phyloP scores from a whole-genome alignment of 2,888 invertebrate species.

The Ellobium chinense region DNA sequence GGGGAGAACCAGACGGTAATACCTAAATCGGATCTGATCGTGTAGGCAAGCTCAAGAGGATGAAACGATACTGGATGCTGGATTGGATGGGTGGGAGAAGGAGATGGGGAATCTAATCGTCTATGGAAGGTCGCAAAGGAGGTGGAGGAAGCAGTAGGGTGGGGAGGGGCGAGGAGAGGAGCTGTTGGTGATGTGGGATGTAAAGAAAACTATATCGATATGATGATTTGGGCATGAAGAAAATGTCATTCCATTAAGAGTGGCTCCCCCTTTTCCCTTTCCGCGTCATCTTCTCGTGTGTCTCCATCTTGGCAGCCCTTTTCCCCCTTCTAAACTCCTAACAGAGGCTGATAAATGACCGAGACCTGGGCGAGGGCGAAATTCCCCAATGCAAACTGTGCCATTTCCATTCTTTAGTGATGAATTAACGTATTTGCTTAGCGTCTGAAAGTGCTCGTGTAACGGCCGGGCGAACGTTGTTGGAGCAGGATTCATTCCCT shows the following conservation, averaged over 20 bases:
- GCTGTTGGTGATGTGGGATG: background rate
- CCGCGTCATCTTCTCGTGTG: background rate
- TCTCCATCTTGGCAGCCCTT: background rate
- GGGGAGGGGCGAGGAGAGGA: background rate
- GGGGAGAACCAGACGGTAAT: no score
- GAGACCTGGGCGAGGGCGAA: background rate
- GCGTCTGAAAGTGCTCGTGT: conserved; percentile 25
- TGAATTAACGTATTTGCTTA: conserved; percentile 42
- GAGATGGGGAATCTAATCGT: no score
- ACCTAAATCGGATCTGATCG: no score
- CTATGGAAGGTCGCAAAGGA: background rate
- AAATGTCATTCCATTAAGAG: conserved; percentile 25
- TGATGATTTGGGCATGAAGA: conserved; percentile 22
- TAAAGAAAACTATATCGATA: conserved; percentile 5
- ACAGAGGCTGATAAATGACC: conserved; percentile 21
- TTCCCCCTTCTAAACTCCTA: background rate
- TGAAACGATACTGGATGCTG: no score
- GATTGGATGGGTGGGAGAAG: no score
- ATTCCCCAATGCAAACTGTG: conserved; percentile 15
- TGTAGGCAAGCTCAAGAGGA: no score
- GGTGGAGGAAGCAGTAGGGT: background rate
- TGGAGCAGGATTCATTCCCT: conserved; percentile 40
- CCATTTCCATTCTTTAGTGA: conserved; percentile 25
- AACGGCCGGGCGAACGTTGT: conserved; percentile 29
- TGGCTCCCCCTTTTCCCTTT: no score